Evolutionary conservation across 2,888 invertebrate genomes (phyloP), one percentile per base, ranked within the genome.

Genomic region (Campoplex capitator): DNA sequence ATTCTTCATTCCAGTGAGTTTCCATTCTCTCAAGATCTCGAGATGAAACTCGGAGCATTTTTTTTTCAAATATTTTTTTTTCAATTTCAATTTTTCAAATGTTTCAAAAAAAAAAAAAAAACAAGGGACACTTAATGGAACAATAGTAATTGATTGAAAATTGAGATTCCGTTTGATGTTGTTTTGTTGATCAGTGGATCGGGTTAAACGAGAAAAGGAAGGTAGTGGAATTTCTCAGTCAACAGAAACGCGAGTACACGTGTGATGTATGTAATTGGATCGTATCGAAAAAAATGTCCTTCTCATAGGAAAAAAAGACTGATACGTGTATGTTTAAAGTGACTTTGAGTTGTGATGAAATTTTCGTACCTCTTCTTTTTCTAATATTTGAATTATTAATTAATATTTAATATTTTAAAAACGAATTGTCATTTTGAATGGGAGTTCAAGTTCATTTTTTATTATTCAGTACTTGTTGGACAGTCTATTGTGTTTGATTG

Each of bases 111-210:
- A n/a, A n/a, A n/a, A n/a, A 38, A 38, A 38, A 38, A 38, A 38
- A 38, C 6, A 3, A 38, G 2, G 6, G 38, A 4, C 3, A 38
- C 6, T 3, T 38, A 38, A 38, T 38, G 79, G 71, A 45, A 79
- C 68, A 68, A 51, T 51, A 51, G 6, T 51, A n/a, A 75, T 79
- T 77, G 68, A 70, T 84, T 68, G 75, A 74, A 51, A 74, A 38
- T 68, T 54, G 68, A 18, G 23, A 38, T 58, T 45, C 16, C 48
- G 23, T 32, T 32, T 56, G 56, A 51, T 42, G 38, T 77, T 77
- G 48, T 77, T 28, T 54, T 38, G 74, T 67, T 18, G 78, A 73
- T 74, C 45, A 84, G 78, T 78, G 67, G 56, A 73, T 67, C 78
- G 32, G 56, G 56, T 67, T 56, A 67, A 78, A 42, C 18, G 45